Base-by-base conservation (phyloP, 2,888 invertebrate genomes). In the Stictocephala bisonia region DNA sequence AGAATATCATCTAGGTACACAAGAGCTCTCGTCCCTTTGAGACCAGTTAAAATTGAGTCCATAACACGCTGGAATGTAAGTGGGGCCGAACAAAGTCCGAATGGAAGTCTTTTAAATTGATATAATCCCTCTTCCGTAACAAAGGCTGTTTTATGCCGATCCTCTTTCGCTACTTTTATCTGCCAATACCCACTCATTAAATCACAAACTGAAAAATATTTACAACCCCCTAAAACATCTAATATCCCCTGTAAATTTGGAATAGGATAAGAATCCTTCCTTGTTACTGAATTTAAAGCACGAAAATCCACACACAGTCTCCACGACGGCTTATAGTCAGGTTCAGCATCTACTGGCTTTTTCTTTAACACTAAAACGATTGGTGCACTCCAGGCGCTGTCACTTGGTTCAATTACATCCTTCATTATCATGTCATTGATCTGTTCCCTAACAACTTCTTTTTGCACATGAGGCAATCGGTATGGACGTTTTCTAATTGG, bases 1-100 rank as follows among this genome's bases (percentile, higher is more conserved):
- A 71, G 20, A 13, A 71, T 64, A 24, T 71, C 71, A 24, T 67
- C 71, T 27, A 69, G 20, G 31, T 51, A 51, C 3, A 51, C 56
- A 13, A 56, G 53, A 2, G 53, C 67, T 13, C 41, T 48, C 1
- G 40, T 15, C 18, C 48, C 41, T 41, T 67, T 67, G 13, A 67
- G 9, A 24, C 44, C 44, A 7, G 13, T 11, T 18, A 67, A 41
- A 11, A 67, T 9, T n/a, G 27, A 41, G 15, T 67, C 67, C 41
- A 67, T 22, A 7, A 24, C 13, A 1, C 67, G 44, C n/a, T 41
- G 22, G 22, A 41, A 41, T 7, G 41, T 67, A 6, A 41, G n/a
- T 22, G 67, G 67, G 13, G 67, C 67, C 6, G 40, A 24, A 6
- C 11, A 11, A 2, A 67, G 18, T 4, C 67, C 67, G 27, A 67